phyloP scores from a whole-genome alignment of 2,113 vertebrate genomes.

The Odocoileus virginianus region DNA sequence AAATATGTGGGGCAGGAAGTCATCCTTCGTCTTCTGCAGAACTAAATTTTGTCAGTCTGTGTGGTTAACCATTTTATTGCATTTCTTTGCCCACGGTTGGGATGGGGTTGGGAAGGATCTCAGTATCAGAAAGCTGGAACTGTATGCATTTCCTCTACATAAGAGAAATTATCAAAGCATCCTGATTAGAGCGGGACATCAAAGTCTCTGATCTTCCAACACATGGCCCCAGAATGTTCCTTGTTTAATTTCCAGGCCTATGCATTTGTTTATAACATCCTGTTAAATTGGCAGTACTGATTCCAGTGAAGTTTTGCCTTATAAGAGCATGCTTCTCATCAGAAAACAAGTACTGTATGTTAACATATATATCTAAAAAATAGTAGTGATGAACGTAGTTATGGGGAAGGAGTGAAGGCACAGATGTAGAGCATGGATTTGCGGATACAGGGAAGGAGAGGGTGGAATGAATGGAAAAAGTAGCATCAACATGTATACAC shows the following conservation, averaged over 20 bases:
- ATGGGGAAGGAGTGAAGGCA: background rate
- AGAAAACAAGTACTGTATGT: background rate
- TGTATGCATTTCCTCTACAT: background rate
- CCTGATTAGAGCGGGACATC: background rate
- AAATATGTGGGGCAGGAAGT: background rate
- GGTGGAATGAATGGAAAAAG: background rate
- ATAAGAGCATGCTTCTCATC: background rate
- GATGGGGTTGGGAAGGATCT: background rate
- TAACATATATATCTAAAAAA: background rate
- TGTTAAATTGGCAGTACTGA: accelerated
- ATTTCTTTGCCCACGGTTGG: background rate
- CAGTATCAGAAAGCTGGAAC: background rate
- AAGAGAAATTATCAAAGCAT: background rate
- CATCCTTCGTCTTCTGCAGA: background rate
- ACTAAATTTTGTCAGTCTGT: accelerated
- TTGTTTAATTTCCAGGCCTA: background rate
- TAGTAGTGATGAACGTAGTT: background rate
- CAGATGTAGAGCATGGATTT: background rate
- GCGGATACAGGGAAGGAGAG: background rate
- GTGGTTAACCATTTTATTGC: no score
- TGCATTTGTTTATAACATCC: background rate
- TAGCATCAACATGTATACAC: background rate
- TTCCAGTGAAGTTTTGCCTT: no score
- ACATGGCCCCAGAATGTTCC: accelerated
- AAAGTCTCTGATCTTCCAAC: background rate